These are phyloP conservation scores for Zaprionus ghesquierei DNA, from an alignment of 1,140 invertebrate genomes.

Conservation along the genomic window DNA sequence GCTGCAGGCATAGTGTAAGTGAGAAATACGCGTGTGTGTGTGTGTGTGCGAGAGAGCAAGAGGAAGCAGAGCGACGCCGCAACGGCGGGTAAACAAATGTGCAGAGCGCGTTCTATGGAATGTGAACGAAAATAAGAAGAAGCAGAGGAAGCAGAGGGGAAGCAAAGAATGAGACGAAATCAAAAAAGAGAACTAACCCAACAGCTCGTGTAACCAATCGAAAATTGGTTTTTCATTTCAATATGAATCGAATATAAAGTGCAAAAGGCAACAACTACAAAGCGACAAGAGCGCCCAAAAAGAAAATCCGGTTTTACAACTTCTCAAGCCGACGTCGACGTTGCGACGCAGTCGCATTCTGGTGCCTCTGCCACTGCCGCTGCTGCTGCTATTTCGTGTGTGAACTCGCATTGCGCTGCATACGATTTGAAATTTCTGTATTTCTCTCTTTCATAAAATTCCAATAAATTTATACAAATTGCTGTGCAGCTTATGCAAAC, in stretches of 20 bases:
- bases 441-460: constrained; percentile 12
- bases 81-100: constrained; percentile 46
- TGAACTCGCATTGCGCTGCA: constrained; percentile 30
- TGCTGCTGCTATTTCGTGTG: constrained; percentile 26
- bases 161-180: constrained; percentile 22
- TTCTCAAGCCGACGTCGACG: constrained; percentile 40
- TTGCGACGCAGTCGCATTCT: constrained; percentile 18
- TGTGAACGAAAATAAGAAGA: constrained; percentile 22
- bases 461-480: constrained; percentile 26
- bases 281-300: constrained; percentile 63
- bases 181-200: constrained; percentile 8
- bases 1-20: constrained; percentile 57
- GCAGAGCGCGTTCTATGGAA: constrained; percentile 43
- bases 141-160: constrained; percentile 7
- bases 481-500: constrained; percentile 17
- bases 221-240: constrained; percentile 58
- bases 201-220: constrained; percentile 37
- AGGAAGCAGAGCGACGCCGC: constrained; percentile 35
- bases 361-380: constrained; percentile 4
- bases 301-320: constrained; percentile 81
- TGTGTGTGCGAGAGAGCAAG: constrained; percentile 29
- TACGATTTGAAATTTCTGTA: neutral
- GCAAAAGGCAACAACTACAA: constrained; percentile 69
- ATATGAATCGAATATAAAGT: constrained; percentile 67
- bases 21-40: constrained; percentile 15